Evolutionary conservation across 2,888 invertebrate species (phyloP).

Genomic region (Eustalomyia histrio): DNA sequence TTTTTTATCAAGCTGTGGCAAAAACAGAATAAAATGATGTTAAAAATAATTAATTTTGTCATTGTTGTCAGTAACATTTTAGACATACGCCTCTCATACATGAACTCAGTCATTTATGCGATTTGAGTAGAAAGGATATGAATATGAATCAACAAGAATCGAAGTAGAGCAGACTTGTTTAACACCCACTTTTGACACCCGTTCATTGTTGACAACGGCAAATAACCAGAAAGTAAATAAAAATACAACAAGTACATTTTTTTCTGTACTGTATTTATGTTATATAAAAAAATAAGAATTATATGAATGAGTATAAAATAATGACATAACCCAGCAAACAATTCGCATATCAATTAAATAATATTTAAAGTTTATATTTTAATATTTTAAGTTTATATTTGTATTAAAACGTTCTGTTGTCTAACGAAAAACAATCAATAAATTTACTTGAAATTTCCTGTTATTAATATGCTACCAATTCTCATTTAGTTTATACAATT

Average conservation of each 20-base stretch:
- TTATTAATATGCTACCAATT: too few species aligned
- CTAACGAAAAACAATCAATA: too few species aligned
- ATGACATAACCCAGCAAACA: neutral
- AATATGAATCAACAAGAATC: slow-evolving; percentile 3
- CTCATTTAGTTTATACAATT: too few species aligned
- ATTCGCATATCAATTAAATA: neutral
- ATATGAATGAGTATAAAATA: neutral
- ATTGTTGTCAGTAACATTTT: slow-evolving; percentile 41
- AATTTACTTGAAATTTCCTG: too few species aligned
- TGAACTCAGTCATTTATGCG: neutral
- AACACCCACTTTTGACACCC: slow-evolving; percentile 64
- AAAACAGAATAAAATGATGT: slow-evolving; percentile 50
- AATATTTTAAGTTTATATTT: too few species aligned
- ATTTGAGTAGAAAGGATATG: neutral
- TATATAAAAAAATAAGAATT: neutral
- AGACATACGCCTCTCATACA: neutral
- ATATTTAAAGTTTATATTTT: too few species aligned
- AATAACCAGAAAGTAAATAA: slow-evolving; percentile 52
- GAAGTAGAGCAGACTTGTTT: slow-evolving; percentile 31
- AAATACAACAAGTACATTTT: slow-evolving; percentile 50
- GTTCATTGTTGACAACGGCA: slow-evolving; percentile 49
- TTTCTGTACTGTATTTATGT: neutral
- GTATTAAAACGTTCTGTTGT: too few species aligned
- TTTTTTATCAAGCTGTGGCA: neutral
- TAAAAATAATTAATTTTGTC: slow-evolving; percentile 64